phyloP scores from a whole-genome alignment of 2,888 invertebrate species.

The Microplitis deprimator region DNA sequence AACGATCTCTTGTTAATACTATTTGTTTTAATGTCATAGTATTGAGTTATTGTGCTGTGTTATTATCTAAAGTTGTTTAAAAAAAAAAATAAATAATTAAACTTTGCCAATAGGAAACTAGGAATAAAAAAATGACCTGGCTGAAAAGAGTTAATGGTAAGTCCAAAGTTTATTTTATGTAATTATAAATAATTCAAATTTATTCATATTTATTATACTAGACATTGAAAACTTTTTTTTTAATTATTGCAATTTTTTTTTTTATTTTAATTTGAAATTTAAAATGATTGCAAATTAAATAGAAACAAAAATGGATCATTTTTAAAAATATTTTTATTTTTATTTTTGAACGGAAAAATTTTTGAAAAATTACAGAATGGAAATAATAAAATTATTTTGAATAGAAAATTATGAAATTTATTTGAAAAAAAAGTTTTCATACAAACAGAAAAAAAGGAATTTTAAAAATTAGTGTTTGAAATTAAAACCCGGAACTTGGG shows the following conservation, averaged over 20 bases:
- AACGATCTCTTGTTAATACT: background rate
- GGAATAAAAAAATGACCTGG: slow-evolving; percentile 8
- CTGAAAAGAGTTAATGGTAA: slow-evolving; percentile 15
- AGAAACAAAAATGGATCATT: no score
- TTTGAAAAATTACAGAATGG: no score
- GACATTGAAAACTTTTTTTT: background rate
- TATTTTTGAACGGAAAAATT: no score
- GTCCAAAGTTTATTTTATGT: background rate
- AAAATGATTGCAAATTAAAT: no score
- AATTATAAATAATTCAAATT: background rate
- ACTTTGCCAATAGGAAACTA: background rate
- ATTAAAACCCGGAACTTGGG: no score
- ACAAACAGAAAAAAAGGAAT: no score
- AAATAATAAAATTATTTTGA: no score
- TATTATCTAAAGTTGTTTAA: background rate
- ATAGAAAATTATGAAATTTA: no score
- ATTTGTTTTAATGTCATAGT: background rate
- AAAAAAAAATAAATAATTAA: background rate
- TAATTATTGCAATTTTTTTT: background rate
- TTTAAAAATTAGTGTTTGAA: no score
- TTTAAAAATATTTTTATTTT: no score
- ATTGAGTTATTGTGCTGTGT: background rate
- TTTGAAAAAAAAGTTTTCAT: no score
- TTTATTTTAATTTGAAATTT: background rate
- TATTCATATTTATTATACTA: background rate